Percentiles rank a stretch among this genome's conserved stretches.
Evolutionary conservation across 2,797 vertebrate species (phyloP).

Genomic region (Sphenodon punctatus): DNA sequence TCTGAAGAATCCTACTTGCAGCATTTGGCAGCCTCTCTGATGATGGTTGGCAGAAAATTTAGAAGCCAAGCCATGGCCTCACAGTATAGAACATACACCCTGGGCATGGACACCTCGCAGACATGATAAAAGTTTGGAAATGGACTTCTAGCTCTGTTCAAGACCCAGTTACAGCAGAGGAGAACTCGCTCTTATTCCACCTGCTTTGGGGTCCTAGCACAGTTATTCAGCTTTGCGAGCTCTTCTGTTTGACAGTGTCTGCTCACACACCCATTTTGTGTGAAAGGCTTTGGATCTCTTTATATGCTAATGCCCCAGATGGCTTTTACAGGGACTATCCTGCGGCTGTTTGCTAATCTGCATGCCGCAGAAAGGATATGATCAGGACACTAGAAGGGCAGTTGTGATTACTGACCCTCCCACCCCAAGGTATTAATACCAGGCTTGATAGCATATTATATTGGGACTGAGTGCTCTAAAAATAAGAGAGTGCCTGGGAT

Average conservation of each 20-base stretch:
- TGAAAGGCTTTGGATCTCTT: accelerated
- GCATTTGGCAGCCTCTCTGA: background rate
- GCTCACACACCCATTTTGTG: background rate
- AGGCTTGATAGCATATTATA: no score
- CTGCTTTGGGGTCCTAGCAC: accelerated
- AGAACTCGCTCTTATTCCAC: background rate
- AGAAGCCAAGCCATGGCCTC: accelerated
- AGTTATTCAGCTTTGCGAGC: background rate
- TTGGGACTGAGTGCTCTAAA: no score
- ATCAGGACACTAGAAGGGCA: accelerated
- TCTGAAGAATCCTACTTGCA: accelerated
- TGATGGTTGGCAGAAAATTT: accelerated
- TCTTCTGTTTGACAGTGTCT: accelerated
- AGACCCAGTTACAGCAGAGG: no score
- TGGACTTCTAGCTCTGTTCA: no score
- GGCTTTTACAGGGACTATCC: background rate
- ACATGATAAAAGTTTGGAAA: no score
- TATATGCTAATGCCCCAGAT: no score
- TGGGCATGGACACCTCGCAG: background rate
- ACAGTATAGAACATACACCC: accelerated
- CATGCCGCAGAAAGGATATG: background rate
- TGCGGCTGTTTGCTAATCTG: background rate
- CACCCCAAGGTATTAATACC: no score
- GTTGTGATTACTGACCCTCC: background rate
- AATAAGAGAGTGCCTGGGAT: no score